These are phyloP conservation scores for Antidorcas marsupialis DNA, from an alignment of 2,113 vertebrate species.

Conservation along the genomic window DNA sequence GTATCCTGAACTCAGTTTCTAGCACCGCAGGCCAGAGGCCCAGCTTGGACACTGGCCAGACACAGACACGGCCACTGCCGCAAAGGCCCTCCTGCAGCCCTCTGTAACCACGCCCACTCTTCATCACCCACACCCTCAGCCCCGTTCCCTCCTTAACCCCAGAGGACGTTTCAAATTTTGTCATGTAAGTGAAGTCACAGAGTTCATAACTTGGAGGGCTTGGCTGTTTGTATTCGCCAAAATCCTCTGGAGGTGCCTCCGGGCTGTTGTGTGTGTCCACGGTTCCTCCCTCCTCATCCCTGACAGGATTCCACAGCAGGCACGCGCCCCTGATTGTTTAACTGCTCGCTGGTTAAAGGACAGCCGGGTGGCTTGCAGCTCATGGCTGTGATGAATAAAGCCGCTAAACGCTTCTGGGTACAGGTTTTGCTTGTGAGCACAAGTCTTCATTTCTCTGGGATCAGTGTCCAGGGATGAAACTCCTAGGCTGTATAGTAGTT, in stretches of 20 bases:
- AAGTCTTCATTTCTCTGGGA: not conserved
- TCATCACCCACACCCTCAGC: not conserved
- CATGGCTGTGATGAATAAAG: not conserved
- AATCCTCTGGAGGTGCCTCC: not conserved
- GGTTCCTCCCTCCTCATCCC: too few species aligned
- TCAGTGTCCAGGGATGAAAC: not conserved
- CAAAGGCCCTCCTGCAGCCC: not conserved
- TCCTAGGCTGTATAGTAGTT: not conserved
- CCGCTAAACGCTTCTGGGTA: not conserved
- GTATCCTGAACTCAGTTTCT: not conserved
- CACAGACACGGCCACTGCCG: fast-evolving
- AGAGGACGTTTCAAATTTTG: not conserved
- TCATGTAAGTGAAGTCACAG: not conserved
- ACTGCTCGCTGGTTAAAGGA: not conserved
- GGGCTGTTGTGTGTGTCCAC: not conserved
- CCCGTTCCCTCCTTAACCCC: not conserved
- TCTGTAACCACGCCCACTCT: not conserved
- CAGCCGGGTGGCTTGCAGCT: not conserved
- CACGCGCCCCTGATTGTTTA: not conserved
- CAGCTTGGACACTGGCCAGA: not conserved
- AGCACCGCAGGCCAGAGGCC: not conserved
- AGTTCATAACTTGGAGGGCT: not conserved
- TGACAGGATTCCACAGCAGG: fast-evolving
- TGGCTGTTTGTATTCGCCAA: too few species aligned
- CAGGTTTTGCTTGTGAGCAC: not conserved